Evolutionary conservation across 2,113 vertebrate species (phyloP), one percentile per base, ranked within the genome.

Genomic region (Callocephalon fimbriatum): DNA sequence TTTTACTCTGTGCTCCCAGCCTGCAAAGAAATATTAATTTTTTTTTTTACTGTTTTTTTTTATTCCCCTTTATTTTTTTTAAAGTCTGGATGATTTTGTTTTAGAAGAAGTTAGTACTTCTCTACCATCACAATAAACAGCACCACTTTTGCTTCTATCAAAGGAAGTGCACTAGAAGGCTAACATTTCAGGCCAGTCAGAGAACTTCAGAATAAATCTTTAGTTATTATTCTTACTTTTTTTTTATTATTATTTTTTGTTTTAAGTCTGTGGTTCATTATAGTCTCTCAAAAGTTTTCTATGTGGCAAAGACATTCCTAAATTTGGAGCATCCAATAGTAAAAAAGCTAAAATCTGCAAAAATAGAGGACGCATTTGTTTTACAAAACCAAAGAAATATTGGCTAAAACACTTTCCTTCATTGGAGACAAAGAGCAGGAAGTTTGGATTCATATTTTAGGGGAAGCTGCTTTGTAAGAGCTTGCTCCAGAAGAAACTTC

Each of bases 1-100:
- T 99, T 98, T 99, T 98, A 98, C 97, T 98, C 97, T 99, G 98
- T 98, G 98, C 98, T 99, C 98, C 98, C 98, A 98, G 96, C 98
- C 98, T 97, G 97, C 98, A 98, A 97, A 93, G 97, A 97, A 98
- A 98, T 98, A 99, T 98, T 97, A 98, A 99, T 96, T 95, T 78
- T 92, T 90, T 71, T 93, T 94, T 85, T 95, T 13, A 7, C 12
- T 25, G 37, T 37, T 71, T 7, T 26, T 63, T 53, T 47, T 18
- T 19, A 97, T 92, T 77, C 31, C 54, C 54, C 58, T 78, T 95
- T 96, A 95, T 97, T 97, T 97, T 87, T 93, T 96, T 97, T 95
- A 51, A 98, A 97, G 98, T 98, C 98, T 93, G 97, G 97, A 98
- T 98, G 93, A 98, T 98, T 99, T 98, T 96, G 97, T 98, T 99